Conservation (phyloP, 2,797 vertebrate genomes). For the Peromyscus melanophrys region DNA sequence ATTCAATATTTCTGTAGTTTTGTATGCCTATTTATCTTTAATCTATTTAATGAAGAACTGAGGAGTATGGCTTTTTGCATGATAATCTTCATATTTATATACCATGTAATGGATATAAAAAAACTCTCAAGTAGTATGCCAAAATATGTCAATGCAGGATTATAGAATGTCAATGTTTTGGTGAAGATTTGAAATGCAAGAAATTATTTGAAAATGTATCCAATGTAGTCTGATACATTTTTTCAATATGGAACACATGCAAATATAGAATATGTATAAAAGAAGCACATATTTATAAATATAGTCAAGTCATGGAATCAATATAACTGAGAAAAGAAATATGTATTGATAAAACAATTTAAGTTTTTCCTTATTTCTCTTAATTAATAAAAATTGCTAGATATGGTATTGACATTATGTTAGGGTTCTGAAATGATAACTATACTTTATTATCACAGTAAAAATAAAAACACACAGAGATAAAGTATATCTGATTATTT, state of each 20-base stretch:
- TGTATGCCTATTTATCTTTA: constrained; percentile 68
- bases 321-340: constrained; percentile 30
- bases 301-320: constrained; percentile 32
- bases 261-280: constrained; percentile 41
- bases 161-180: background rate
- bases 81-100: constrained; percentile 66
- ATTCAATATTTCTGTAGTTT: constrained; percentile 72
- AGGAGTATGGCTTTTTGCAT: constrained; percentile 67
- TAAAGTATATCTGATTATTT: background rate
- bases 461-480: background rate
- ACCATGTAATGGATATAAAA: constrained; percentile 37
- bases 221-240: constrained; percentile 34
- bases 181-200: constrained; percentile 29
- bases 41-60: constrained; percentile 58
- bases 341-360: background rate
- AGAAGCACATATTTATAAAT: constrained; percentile 46
- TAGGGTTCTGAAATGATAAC: background rate
- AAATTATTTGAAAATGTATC: constrained; percentile 40
- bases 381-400: background rate
- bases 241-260: constrained; percentile 48
- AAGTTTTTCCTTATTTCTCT: background rate
- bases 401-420: background rate
- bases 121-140: constrained; percentile 2
- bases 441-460: background rate
- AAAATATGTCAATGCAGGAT: background rate